These are phyloP conservation scores for Stenolophus ochropezus DNA, from an alignment of 2,888 invertebrate genomes.

Conservation along the genomic window DNA sequence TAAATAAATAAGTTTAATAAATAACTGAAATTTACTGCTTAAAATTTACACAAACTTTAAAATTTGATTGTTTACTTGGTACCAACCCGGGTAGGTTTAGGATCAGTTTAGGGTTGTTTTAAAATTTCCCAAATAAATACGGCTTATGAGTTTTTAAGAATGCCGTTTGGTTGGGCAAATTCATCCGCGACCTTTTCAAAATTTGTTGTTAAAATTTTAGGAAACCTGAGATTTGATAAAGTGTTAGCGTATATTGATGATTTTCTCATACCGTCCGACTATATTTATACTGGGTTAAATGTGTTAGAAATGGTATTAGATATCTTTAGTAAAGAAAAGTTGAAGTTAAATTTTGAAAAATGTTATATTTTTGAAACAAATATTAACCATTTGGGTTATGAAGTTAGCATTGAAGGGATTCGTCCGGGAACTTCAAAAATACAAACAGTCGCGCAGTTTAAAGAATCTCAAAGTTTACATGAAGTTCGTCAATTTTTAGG, in stretches of 20 bases:
- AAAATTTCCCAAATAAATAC: no score
- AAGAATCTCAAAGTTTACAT: constrained; percentile 62
- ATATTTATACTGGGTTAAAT: not conserved
- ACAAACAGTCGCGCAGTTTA: constrained; percentile 61
- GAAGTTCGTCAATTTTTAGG: constrained; percentile 51
- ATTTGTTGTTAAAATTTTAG: constrained; percentile 62
- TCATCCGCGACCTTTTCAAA: constrained; percentile 68
- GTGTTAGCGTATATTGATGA: constrained; percentile 61
- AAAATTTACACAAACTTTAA: no score
- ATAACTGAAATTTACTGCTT: no score
- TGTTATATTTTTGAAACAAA: constrained; percentile 46
- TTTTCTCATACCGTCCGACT: constrained; percentile 5
- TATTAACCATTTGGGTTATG: constrained; percentile 58
- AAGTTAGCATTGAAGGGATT: constrained; percentile 55
- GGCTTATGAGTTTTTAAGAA: constrained; percentile 66
- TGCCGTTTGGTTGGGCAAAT: constrained; percentile 68
- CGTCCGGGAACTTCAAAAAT: constrained; percentile 64
- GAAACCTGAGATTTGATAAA: not conserved
- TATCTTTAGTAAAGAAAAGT: not conserved
- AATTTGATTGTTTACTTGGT: no score
- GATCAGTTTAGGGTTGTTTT: no score
- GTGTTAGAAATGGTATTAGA: not conserved
- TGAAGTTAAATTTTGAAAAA: not conserved
- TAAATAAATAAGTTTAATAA: no score
- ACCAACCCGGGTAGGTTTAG: no score